Evolutionary conservation across 2,797 vertebrate genomes (phyloP).

Genomic region (Aselliscus stoliczkanus): DNA sequence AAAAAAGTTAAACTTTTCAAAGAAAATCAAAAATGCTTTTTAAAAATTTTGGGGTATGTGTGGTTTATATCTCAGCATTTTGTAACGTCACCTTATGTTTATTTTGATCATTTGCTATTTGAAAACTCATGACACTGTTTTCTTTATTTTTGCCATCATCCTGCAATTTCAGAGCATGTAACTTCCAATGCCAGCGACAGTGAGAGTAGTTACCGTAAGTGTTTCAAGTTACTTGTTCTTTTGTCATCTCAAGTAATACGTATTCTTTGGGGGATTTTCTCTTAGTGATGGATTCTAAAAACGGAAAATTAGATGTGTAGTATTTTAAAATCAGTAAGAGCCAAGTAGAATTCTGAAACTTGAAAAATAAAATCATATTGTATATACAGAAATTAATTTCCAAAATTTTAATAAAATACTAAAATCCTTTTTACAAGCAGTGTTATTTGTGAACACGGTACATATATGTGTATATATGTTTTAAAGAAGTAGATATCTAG

Average conservation of each 20-base stretch:
- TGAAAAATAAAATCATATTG: slow-evolving; percentile 8
- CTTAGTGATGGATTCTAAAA: slow-evolving; percentile 7
- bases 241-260: slow-evolving; percentile 48
- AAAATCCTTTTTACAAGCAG: not conserved
- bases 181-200: slow-evolving; percentile 99
- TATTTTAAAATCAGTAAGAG: slow-evolving; percentile 42
- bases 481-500: not conserved
- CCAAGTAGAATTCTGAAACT: not conserved
- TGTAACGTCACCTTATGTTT: slow-evolving; percentile 70
- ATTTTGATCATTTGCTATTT: slow-evolving; percentile 75
- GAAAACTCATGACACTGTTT: slow-evolving; percentile 74
- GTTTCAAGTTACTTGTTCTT: slow-evolving; percentile 79
- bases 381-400: slow-evolving; percentile 5
- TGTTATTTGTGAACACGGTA: not conserved
- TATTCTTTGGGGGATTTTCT: not conserved
- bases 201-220: slow-evolving; percentile 99
- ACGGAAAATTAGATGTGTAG: not conserved
- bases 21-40: slow-evolving; percentile 66
- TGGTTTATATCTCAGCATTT: slow-evolving; percentile 72
- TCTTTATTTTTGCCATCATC: slow-evolving; percentile 85
- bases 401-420: slow-evolving; percentile 30
- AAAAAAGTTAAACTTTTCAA: slow-evolving; percentile 68
- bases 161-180: slow-evolving; percentile 95
- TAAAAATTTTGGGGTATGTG: slow-evolving; percentile 58
- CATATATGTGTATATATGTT: not conserved